Conservation (phyloP, 1,140 invertebrate genomes). For the Drosophila repleta region DNA sequence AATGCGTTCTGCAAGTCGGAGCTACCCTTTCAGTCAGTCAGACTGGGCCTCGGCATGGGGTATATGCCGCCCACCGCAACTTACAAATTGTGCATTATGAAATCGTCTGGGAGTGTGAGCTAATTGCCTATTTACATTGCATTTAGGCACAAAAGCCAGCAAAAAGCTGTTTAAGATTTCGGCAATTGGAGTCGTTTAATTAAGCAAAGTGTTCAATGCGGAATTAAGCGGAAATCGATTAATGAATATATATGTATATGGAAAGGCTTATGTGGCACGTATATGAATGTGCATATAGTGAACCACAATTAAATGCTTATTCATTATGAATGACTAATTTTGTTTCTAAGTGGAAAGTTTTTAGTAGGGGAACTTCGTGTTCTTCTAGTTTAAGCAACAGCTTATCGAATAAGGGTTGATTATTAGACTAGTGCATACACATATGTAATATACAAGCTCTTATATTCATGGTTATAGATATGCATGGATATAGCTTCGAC, state of each 20-base stretch:
- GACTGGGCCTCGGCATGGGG: not conserved
- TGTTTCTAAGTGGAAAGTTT: no score
- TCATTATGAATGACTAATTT: no score
- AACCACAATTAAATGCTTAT: not conserved
- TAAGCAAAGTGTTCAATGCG: conserved; percentile 17
- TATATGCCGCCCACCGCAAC: not conserved
- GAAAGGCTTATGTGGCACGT: not conserved
- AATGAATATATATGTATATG: not conserved
- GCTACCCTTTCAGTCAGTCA: not conserved
- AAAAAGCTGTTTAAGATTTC: conserved; percentile 1
- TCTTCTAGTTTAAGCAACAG: no score
- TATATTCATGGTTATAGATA: no score
- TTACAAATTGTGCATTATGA: conserved; percentile 12
- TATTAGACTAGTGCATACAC: no score
- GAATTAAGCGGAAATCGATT: not conserved
- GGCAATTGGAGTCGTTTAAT: conserved; percentile 14
- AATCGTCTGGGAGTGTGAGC: conserved; percentile 4
- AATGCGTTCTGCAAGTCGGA: conserved; percentile 9
- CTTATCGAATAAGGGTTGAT: no score
- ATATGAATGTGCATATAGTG: not conserved
- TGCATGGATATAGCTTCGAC: no score
- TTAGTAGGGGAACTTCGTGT: no score
- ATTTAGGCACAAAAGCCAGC: conserved; percentile 2
- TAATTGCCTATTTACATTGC: conserved; percentile 30
- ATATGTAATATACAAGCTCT: no score